These are phyloP conservation scores for Dascillus cervinus DNA, from an alignment of 2,888 invertebrate species.

Conservation along the genomic window DNA sequence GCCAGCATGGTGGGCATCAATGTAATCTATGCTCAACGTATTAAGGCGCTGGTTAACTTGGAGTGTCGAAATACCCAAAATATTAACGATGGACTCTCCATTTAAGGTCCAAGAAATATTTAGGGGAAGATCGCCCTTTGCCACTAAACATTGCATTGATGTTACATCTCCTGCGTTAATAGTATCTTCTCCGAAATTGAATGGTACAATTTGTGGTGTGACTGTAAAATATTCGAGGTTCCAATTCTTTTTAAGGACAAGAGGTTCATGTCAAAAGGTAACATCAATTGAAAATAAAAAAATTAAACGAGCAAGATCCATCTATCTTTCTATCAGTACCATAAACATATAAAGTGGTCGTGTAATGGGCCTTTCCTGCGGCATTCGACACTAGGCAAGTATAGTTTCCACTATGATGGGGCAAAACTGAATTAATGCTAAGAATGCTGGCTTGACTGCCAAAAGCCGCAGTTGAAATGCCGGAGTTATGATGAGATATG, in stretches of 20 bases:
- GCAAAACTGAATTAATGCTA: slow-evolving; percentile 45
- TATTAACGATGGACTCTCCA: slow-evolving; percentile 54
- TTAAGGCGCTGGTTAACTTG: slow-evolving; percentile 43
- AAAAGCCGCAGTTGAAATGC: slow-evolving; percentile 33
- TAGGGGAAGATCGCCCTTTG: slow-evolving; percentile 66
- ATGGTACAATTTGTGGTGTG: slow-evolving; percentile 62
- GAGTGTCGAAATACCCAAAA: slow-evolving; percentile 46
- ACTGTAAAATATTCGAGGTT: slow-evolving; percentile 40
- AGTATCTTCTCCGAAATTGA: slow-evolving; percentile 66
- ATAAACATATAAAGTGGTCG: slow-evolving; percentile 40
- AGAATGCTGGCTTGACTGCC: slow-evolving; percentile 42
- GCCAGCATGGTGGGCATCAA: slow-evolving; percentile 44
- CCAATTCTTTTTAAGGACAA: too few relatives aligned
- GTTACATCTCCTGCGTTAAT: slow-evolving; percentile 70
- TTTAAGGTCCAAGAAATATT: slow-evolving; percentile 63
- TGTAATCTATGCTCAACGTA: slow-evolving; percentile 45
- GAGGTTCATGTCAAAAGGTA: slow-evolving; percentile 1
- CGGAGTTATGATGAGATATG: slow-evolving; percentile 33
- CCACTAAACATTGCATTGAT: slow-evolving; percentile 66
- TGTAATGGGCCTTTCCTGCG: slow-evolving; percentile 40
- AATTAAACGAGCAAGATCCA: slow-evolving; percentile 7
- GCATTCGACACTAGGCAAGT: slow-evolving; percentile 52
- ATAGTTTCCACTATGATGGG: slow-evolving; percentile 46
- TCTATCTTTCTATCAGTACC: slow-evolving; percentile 39
- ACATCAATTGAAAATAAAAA: slow-evolving; percentile 9